phyloP scores from a whole-genome alignment of 2,888 invertebrate genomes.

The Pegoplata infirma region DNA sequence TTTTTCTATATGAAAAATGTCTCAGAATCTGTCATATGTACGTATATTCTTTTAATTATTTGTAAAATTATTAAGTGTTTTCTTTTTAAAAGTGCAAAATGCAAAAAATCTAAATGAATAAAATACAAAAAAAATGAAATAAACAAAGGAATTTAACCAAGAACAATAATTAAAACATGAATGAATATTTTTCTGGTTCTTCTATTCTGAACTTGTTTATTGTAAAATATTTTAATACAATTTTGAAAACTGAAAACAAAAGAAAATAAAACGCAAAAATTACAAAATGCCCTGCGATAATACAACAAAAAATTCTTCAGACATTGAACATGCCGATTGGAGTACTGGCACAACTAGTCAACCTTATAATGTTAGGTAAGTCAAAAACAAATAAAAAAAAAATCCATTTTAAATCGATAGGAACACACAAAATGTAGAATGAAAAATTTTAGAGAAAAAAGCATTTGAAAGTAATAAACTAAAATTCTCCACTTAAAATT shows the following conservation, averaged over 20 bases:
- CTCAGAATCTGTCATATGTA: too few species aligned
- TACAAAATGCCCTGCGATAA: conserved; percentile 82
- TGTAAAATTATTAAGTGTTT: background rate
- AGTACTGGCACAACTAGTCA: conserved; percentile 77
- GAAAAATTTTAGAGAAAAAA: too few species aligned
- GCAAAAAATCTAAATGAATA: background rate
- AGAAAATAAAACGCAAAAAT: conserved; percentile 6
- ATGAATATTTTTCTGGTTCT: background rate
- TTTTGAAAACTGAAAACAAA: background rate
- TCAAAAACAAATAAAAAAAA: conserved; percentile 6
- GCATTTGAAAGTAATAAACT: too few species aligned
- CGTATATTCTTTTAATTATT: conserved; percentile 23
- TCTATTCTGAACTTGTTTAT: background rate
- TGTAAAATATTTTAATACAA: background rate
- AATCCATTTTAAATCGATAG: too few species aligned
- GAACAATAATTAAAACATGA: conserved; percentile 22
- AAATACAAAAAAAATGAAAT: background rate
- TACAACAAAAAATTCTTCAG: conserved; percentile 83
- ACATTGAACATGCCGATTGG: conserved; percentile 85
- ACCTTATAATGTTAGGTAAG: conserved; percentile 77
- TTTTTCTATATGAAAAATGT: too few species aligned
- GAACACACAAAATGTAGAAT: too few species aligned
- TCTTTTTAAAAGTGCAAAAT: background rate
- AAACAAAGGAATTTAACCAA: conserved; percentile 1
- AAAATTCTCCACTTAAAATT: too few species aligned